Percentiles rank a stretch among this genome's conserved stretches.
These are phyloP conservation scores for Dexiosoma caninum DNA, from an alignment of 2,888 invertebrate species.

Conservation along the genomic window DNA sequence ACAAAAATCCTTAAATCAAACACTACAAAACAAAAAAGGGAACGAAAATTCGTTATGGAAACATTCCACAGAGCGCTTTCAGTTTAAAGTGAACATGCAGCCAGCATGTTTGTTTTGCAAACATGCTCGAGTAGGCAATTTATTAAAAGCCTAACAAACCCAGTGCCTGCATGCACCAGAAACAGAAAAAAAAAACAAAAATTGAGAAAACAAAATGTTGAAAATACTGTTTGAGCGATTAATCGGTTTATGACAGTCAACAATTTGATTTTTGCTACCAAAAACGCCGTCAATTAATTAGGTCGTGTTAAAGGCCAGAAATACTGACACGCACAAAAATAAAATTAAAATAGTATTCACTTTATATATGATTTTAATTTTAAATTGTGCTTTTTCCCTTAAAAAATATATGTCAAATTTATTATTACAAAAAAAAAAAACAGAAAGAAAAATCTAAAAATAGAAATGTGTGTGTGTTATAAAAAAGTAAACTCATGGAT, in stretches of 20 bases:
- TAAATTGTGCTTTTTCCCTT: too few relatives aligned
- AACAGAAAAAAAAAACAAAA: background rate
- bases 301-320: background rate
- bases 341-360: too few relatives aligned
- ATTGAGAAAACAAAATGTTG: background rate
- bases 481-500: too few relatives aligned
- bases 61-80: background rate
- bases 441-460: too few relatives aligned
- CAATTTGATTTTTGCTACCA: background rate
- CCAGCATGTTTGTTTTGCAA: conserved; percentile 28
- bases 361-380: too few relatives aligned
- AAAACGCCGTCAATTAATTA: conserved; percentile 12
- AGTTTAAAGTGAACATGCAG: conserved; percentile 14
- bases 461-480: too few relatives aligned
- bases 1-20: conserved; percentile 38
- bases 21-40: conserved; percentile 13
- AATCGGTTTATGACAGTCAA: conserved; percentile 38
- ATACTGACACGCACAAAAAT: too few relatives aligned
- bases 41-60: background rate
- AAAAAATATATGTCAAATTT: too few relatives aligned
- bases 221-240: conserved; percentile 13
- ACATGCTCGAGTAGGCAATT: conserved; percentile 37
- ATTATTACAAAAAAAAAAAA: too few relatives aligned
- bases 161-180: background rate
- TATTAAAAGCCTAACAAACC: conserved; percentile 28